phyloP scores from a whole-genome alignment of 2,888 invertebrate genomes.

The Marasmarcha lunaedactyla region DNA sequence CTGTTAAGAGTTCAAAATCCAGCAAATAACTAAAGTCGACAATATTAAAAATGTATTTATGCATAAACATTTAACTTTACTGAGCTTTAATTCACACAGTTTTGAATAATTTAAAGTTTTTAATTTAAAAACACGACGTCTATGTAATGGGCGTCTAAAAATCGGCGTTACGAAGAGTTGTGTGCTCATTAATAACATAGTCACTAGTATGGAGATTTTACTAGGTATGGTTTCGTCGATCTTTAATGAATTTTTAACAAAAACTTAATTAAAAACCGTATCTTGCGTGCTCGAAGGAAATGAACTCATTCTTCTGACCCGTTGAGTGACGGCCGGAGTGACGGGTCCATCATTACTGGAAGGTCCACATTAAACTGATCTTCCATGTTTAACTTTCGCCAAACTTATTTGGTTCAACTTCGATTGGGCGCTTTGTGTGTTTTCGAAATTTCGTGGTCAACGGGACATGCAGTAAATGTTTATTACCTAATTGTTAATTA shows the following conservation, averaged over 20 bases:
- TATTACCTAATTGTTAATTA: constrained; percentile 56
- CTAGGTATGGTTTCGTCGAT: constrained; percentile 34
- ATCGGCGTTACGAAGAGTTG: constrained; percentile 34
- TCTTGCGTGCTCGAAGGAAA: constrained; percentile 67
- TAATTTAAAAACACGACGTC: constrained; percentile 35
- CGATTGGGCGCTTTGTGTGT: constrained; percentile 38
- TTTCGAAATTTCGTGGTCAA: constrained; percentile 52
- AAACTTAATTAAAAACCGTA: constrained; percentile 71
- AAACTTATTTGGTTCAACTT: constrained; percentile 35
- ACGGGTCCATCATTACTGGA: constrained; percentile 55
- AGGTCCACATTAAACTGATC: constrained; percentile 39
- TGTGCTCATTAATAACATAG: constrained; percentile 50
- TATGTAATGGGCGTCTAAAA: constrained; percentile 34
- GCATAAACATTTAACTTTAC: too few relatives aligned
- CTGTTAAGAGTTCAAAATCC: too few relatives aligned
- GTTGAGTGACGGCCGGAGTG: constrained; percentile 60
- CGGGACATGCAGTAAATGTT: constrained; percentile 46
- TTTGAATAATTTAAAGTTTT: too few relatives aligned
- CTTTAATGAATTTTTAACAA: constrained; percentile 64
- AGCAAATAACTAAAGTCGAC: too few relatives aligned
- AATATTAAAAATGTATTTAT: too few relatives aligned
- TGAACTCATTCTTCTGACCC: constrained; percentile 65
- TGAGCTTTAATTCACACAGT: too few relatives aligned
- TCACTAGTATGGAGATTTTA: constrained; percentile 48
- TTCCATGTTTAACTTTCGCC: constrained; percentile 26